Percentiles rank a stretch among this genome's conserved stretches.
Conservation (phyloP, 1,140 invertebrate species). For the Tribolium madens region DNA sequence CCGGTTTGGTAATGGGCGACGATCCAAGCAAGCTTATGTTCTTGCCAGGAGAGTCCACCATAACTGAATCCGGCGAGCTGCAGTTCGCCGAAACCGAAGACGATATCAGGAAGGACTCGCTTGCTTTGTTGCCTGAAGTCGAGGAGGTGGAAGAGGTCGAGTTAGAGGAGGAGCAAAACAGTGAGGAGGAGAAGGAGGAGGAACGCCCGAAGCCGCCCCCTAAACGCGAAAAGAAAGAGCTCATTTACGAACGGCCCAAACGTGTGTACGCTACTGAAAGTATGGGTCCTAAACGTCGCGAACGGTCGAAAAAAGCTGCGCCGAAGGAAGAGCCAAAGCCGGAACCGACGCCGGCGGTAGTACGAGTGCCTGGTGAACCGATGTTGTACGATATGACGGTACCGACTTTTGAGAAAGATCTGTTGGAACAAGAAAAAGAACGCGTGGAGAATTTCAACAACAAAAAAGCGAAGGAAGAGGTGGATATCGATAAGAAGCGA, state of each 20-base stretch:
- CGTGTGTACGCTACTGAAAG: conserved; percentile 52
- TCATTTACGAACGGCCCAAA: conserved; percentile 62
- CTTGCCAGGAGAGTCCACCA: conserved; percentile 72
- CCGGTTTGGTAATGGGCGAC: conserved; percentile 66
- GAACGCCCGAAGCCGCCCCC: conserved; percentile 54
- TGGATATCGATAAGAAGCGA: conserved; percentile 57
- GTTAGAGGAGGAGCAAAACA: conserved; percentile 60
- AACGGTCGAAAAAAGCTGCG: conserved; percentile 44
- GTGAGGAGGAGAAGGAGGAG: conserved; percentile 58
- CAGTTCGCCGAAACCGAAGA: conserved; percentile 64
- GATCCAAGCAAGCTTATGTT: conserved; percentile 67
- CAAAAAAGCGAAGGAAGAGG: conserved; percentile 62
- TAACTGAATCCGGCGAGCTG: conserved; percentile 68
- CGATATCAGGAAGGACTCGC: conserved; percentile 52
- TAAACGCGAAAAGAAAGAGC: conserved; percentile 58
- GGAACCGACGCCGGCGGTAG: conserved; percentile 4
- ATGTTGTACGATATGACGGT: conserved; percentile 59
- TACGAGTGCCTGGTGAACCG: conserved; percentile 12
- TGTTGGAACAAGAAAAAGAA: conserved; percentile 61
- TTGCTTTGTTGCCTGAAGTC: conserved; percentile 41
- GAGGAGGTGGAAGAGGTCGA: conserved; percentile 58
- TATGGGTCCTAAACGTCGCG: conserved; percentile 61
- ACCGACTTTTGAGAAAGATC: conserved; percentile 61
- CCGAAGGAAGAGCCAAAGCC: conserved; percentile 17
- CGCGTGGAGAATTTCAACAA: conserved; percentile 59